phyloP scores from a whole-genome alignment of 2,888 invertebrate species.

The Poecilobothrus nobilitatus region DNA sequence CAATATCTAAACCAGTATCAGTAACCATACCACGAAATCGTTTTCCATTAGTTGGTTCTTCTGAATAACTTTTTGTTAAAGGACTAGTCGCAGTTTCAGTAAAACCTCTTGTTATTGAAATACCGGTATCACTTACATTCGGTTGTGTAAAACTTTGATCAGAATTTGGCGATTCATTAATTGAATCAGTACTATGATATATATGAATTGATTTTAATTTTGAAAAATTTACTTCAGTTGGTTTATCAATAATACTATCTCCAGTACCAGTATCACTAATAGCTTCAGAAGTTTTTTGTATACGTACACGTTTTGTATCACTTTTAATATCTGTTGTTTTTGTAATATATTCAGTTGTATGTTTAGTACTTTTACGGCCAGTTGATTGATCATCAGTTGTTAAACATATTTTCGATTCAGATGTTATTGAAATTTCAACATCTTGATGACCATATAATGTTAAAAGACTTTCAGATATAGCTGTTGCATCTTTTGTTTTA shows the following conservation, averaged over 20 bases:
- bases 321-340: conserved; percentile 36
- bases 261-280: conserved; percentile 39
- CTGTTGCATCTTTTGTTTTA: conserved; percentile 46
- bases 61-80: conserved; percentile 39
- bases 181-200: conserved; percentile 43
- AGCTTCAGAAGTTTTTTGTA: conserved; percentile 21
- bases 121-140: conserved; percentile 48
- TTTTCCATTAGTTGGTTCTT: conserved; percentile 24
- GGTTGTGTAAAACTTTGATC: conserved; percentile 48
- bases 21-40: conserved; percentile 39
- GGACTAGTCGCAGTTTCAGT: conserved; percentile 43
- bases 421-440: conserved; percentile 49
- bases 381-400: conserved; percentile 32
- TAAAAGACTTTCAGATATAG: conserved; percentile 47
- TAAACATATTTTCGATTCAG: conserved; percentile 48
- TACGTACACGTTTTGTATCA: conserved; percentile 28
- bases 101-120: conserved; percentile 46
- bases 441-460: conserved; percentile 48
- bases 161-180: conserved; percentile 42
- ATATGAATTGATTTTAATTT: conserved; percentile 47
- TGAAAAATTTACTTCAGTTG: conserved; percentile 45
- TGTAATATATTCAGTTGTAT: conserved; percentile 17
- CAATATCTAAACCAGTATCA: conserved; percentile 43
- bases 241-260: neutral
- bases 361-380: conserved; percentile 17